These are phyloP conservation scores for Chaetodon trifascialis DNA, from an alignment of 2,113 vertebrate species.

Conservation along the genomic window DNA sequence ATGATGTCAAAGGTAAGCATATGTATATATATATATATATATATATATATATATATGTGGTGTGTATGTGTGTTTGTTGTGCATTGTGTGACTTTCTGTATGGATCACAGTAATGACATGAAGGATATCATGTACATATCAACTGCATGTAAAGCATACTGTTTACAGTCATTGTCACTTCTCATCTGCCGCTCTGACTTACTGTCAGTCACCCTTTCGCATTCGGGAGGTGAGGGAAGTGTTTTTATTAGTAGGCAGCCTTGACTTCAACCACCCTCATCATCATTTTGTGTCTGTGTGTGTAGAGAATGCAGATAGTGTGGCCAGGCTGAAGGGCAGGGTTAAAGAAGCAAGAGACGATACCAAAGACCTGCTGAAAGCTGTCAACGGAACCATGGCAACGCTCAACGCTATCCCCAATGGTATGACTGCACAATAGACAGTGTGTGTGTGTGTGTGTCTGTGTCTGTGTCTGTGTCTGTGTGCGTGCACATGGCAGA, in stretches of 20 bases:
- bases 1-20: constrained; percentile 72
- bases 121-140: not conserved
- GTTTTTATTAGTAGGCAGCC: constrained; percentile 29
- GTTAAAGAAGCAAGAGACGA: constrained; percentile 88
- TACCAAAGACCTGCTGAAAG: constrained; percentile 87
- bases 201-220: constrained; percentile 24
- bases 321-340: constrained; percentile 86
- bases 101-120: not conserved
- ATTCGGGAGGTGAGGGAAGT: constrained; percentile 24
- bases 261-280: constrained; percentile 25
- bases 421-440: constrained; percentile 79
- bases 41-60: not conserved
- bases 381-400: constrained; percentile 90
- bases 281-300: constrained; percentile 24
- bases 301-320: constrained; percentile 85
- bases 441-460: too few relatives aligned
- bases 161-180: constrained; percentile 8
- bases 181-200: constrained; percentile 1
- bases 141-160: not conserved
- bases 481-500: constrained; percentile 19
- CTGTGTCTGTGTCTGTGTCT: not conserved
- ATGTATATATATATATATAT: not conserved
- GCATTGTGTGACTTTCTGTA: too few relatives aligned
- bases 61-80: too few relatives aligned
- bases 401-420: constrained; percentile 91